Base-by-base conservation (phyloP, 2,113 vertebrate species). In the Ramphastos sulfuratus region DNA sequence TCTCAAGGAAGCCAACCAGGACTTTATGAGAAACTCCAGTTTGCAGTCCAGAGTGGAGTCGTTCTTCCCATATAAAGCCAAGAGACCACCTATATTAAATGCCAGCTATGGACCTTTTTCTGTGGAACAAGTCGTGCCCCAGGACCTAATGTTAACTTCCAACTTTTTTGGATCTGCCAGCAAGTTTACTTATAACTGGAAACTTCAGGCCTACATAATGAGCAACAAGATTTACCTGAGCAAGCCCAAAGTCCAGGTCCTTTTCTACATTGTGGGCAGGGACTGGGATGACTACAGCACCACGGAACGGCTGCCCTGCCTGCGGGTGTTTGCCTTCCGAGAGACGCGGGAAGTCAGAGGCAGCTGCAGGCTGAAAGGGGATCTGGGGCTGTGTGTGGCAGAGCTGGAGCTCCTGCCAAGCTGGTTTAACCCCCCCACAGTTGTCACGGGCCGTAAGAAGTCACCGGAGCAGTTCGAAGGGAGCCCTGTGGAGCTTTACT, bases 401-500 rank as follows among this genome's bases (percentile, higher is more conserved):
- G 98, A 98, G 96, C 97, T 99, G 87, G 98, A 99, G 79, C 98
- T 99, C 13, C 97, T 98, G 64, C 94, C 98, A 3, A 60, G 92
- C 92, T 99, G 99, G 99, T 99, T 99, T 96, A 97, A 93, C 19
- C 94, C 98, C 4, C 98, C 98, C 1, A 91, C 95, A 0, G 74
- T 98, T 5, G 97, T 98, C 28, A 95, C 98, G 0, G 98, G 99
- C 31, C 97, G 98, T 2, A 98, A 98, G 93, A 98, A 97, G 94
- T 63, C 82, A 1, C 30, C 7, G 0, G 98, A 98, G 27, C 96
- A 84, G 37, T 91, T 95, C 0, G 98, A 98, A 50, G 98, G 98
- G 30, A 99, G 98, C 28, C 95, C 97, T 0, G 98, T 99, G 95
- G 99, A 99, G 94, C 98, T 99, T 4, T 99, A 99, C 93, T 99